Percentiles rank a stretch among this genome's conserved stretches.
phyloP scores from a whole-genome alignment of 2,797 vertebrate species.

The Amblyraja radiata region DNA sequence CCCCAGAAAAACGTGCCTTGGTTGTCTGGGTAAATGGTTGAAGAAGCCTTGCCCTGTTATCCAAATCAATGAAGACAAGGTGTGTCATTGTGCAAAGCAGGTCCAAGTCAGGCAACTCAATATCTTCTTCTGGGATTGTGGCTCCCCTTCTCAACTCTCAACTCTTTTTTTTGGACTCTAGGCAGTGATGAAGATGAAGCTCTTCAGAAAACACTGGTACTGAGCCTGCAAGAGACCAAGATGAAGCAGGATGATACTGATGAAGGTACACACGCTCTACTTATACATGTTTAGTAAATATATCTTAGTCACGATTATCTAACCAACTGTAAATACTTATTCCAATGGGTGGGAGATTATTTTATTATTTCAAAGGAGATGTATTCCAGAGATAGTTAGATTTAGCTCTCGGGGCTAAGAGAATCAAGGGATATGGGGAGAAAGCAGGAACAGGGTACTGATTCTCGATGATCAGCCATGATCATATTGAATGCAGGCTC shows the following conservation, averaged over 20 bases:
- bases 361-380: no score
- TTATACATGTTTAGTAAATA: no score
- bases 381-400: no score
- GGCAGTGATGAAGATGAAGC: conserved; percentile 48
- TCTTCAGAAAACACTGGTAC: conserved; percentile 39
- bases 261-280: background rate
- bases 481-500: no score
- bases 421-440: no score
- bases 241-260: conserved; percentile 36
- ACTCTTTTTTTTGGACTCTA: conserved; percentile 42
- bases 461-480: no score
- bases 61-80: conserved; percentile 69
- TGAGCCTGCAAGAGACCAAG: conserved; percentile 44
- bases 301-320: no score
- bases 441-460: no score
- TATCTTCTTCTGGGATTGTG: conserved; percentile 42
- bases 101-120: conserved; percentile 66
- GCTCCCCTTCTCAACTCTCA: background rate
- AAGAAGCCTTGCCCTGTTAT: conserved; percentile 69
- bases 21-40: conserved; percentile 61
- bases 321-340: no score
- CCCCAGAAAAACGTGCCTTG: conserved; percentile 73
- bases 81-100: conserved; percentile 70
- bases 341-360: no score
- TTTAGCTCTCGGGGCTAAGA: no score